Evolutionary conservation across 2,797 vertebrate genomes (phyloP), one percentile per base, ranked within the genome.

Genomic region (Hypotaenidia philippensis): DNA sequence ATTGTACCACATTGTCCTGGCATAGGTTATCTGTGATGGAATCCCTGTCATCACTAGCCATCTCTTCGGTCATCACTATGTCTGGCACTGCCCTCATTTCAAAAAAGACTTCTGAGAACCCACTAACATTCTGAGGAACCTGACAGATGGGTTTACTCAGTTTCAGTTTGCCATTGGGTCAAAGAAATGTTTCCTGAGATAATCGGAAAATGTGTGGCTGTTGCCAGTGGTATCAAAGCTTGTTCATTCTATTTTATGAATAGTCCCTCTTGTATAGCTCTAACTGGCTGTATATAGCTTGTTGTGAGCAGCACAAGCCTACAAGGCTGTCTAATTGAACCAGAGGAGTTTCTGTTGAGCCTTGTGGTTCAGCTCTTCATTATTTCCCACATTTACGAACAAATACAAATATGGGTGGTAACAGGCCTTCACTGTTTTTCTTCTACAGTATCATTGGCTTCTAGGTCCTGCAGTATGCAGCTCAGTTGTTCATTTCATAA

Each of bases 11-110:
- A 1, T 27, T 69, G 45, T 38, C 45, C 20, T 44, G 41, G 47
- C 52, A 77, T 13, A 52, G 45, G 26, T 34, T 29, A 50, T 6
- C n/a, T 0, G 0, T 2, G 3, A 5, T 17, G 32, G 22, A 36
- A 87, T 34, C 26, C 83, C 47, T 81, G 60, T 8, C 47, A n/a
- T 50, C 18, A 8, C 69, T 61, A 50, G 20, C 38, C 40, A 38
- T 53, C 38, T 21, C 32, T 21, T 53, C 72, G 69, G 20, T 31
- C 72, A 74, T 10, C 41, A 49, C 32, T 4, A 0, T 44, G 17
- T 8, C 41, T 25, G 59, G 19, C 40, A 47, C 55, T 29, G 38
- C 60, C 57, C 55, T 57, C 18, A 14, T 65, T 72, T 74, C 38
- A 41, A 49, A 41, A 90, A 83, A 20, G 11, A 26, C 29, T 66